Base-by-base conservation (phyloP, 2,113 vertebrate species). In the Oxygymnocypris stewartii region DNA sequence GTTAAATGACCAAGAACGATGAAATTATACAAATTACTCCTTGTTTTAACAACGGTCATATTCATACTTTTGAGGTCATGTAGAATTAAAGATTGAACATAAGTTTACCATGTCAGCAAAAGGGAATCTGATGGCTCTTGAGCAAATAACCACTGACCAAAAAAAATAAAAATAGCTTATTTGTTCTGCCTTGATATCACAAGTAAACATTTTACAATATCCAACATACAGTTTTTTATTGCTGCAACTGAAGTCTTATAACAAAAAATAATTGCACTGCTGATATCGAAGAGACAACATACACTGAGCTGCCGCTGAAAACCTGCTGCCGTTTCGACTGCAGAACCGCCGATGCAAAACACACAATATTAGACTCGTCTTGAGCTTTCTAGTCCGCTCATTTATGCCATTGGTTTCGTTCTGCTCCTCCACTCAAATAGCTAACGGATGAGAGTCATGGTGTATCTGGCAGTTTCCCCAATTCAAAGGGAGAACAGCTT, bases 151-250 rank as follows among this genome's bases (percentile, higher is more conserved):
- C 14, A 44, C 44, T 28, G 23, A 57, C 2, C 49, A 20, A 7
- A 31, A 2, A 42, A 81, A n/a, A 14, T 18, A 49, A 47, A 3
- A 5, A 31, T 40, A 42, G 59, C 61, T 37, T 47, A 37, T 63
- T 18, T 12, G 18, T 47, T 67, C 23, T 42, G 25, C 37, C 42
- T 49, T 67, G 40, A 69, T 49, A 37, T 61, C 13, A 49, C 11
- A 14, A 63, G 37, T 80, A 25, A 61, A 40, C 75, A 54, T 4
- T 12, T 54, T 57, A 20, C 20, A 77, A 57, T 25, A 69, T 65
- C 83, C 44, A 61, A 73, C 61, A 57, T 54, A 57, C 6, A 9
- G 12, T 11, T 83, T 85, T 57, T 92, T 93, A 93, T 92, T 93
- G 91, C 91, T 90, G 74, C 10, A 80, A 79, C 86, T 82, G 40